phyloP scores from a whole-genome alignment of 2,797 vertebrate species.

The Rhinophrynus dorsalis region DNA sequence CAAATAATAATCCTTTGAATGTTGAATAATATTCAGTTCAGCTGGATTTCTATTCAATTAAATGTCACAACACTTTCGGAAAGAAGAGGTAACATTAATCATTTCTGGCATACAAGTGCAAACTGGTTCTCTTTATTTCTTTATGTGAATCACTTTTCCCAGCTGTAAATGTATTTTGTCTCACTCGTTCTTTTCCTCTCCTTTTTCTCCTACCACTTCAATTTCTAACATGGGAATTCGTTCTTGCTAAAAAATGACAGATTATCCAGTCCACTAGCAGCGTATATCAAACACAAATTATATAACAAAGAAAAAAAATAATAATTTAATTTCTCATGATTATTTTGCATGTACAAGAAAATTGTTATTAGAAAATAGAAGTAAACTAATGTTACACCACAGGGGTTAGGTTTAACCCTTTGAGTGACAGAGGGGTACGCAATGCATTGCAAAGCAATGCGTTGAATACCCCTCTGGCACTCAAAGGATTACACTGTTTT shows the following conservation, averaged over 20 bases:
- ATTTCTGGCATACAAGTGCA: constrained; percentile 32
- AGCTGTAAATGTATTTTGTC: constrained; percentile 32
- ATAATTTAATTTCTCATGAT: constrained; percentile 1
- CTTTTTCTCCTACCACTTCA: background rate
- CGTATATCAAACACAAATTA: constrained; percentile 11
- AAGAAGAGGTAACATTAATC: constrained; percentile 42
- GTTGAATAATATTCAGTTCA: constrained; percentile 37
- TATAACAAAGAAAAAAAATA: background rate
- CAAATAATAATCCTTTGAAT: constrained; percentile 31
- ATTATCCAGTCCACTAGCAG: background rate
- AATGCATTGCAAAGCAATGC: too few species aligned
- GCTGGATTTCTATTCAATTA: constrained; percentile 45
- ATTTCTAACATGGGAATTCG: constrained; percentile 11
- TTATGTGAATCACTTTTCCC: constrained; percentile 33
- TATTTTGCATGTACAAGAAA: background rate
- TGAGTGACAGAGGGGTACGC: too few species aligned
- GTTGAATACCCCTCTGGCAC: too few species aligned
- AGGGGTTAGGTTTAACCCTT: too few species aligned
- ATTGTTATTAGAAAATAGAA: constrained; percentile 1
- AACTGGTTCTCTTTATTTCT: constrained; percentile 36
- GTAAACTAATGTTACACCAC: background rate
- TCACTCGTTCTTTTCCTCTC: constrained; percentile 4
- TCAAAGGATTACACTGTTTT: too few species aligned
- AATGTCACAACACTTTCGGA: constrained; percentile 40
- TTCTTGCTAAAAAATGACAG: constrained; percentile 26